Percentiles rank a stretch among this genome's conserved stretches.
These are phyloP conservation scores for Polietes domitor DNA, from an alignment of 2,888 invertebrate genomes.

Conservation along the genomic window DNA sequence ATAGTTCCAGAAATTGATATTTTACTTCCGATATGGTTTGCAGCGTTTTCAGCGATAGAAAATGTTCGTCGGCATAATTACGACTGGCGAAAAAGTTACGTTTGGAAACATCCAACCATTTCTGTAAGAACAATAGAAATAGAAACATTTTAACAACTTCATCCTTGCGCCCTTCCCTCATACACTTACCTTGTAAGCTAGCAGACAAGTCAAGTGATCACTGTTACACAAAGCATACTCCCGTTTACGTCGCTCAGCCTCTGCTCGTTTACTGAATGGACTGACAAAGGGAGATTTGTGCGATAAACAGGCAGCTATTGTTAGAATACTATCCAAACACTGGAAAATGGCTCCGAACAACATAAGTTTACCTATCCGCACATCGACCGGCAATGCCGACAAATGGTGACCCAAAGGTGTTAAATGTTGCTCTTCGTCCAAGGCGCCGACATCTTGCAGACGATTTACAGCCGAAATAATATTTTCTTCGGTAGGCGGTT, in stretches of 20 bases:
- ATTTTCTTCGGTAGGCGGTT: constrained; percentile 87
- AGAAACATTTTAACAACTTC: not conserved
- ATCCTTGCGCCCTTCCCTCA: not conserved
- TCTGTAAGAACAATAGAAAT: constrained; percentile 81
- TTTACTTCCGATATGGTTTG: constrained; percentile 93
- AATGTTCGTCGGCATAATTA: constrained; percentile 91
- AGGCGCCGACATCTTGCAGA: constrained; percentile 89
- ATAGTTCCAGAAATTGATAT: constrained; percentile 88
- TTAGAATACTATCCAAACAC: constrained; percentile 95
- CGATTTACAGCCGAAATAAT: constrained; percentile 87
- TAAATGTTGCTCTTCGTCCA: constrained; percentile 87
- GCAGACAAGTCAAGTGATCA: constrained; percentile 93
- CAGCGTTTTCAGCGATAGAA: constrained; percentile 90
- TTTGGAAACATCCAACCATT: constrained; percentile 88
- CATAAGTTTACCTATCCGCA: constrained; percentile 95
- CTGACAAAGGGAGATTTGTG: constrained; percentile 90
- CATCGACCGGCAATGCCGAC: constrained; percentile 94
- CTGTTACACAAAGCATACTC: constrained; percentile 90
- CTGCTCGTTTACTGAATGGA: constrained; percentile 87
- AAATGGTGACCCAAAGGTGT: constrained; percentile 94
- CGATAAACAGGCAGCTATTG: constrained; percentile 92
- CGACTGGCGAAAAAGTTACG: constrained; percentile 87
- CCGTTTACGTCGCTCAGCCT: constrained; percentile 87
- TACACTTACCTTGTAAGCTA: constrained; percentile 88
- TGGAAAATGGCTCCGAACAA: constrained; percentile 93